phyloP scores from a whole-genome alignment of 2,797 vertebrate genomes.

The Anabacerthia variegaticeps region DNA sequence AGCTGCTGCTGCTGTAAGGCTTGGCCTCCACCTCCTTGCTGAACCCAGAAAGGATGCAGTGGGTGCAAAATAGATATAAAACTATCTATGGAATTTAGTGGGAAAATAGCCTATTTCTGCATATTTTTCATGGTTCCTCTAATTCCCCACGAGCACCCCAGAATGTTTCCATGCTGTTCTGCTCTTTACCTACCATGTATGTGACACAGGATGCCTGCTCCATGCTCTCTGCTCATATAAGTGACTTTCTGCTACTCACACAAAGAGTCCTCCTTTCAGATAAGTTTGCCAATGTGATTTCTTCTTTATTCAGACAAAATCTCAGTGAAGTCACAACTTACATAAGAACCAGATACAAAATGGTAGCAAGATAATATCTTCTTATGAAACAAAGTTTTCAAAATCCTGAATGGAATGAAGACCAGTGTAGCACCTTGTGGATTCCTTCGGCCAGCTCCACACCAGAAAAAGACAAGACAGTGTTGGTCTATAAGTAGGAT shows the following conservation, averaged over 20 bases:
- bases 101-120: not conserved
- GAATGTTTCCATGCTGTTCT: not conserved
- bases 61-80: not conserved
- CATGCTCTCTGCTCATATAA: not conserved
- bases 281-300: not conserved
- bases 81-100: not conserved
- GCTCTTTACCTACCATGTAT: not conserved
- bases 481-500: not conserved
- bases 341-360: not conserved
- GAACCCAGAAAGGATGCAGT: not conserved
- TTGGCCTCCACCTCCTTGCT: not conserved
- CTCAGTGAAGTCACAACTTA: not conserved
- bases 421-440: not conserved
- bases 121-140: not conserved
- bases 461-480: not conserved
- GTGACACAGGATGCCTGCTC: not conserved
- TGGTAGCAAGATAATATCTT: not conserved
- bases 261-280: not conserved
- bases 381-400: not conserved
- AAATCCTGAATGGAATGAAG: not conserved
- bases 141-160: not conserved
- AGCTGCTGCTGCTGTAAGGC: not conserved
- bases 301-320: not conserved
- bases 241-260: not conserved
- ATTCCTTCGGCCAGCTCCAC: not conserved